phyloP scores from a whole-genome alignment of 2,888 invertebrate species.

The Scaptomyza reducta region DNA sequence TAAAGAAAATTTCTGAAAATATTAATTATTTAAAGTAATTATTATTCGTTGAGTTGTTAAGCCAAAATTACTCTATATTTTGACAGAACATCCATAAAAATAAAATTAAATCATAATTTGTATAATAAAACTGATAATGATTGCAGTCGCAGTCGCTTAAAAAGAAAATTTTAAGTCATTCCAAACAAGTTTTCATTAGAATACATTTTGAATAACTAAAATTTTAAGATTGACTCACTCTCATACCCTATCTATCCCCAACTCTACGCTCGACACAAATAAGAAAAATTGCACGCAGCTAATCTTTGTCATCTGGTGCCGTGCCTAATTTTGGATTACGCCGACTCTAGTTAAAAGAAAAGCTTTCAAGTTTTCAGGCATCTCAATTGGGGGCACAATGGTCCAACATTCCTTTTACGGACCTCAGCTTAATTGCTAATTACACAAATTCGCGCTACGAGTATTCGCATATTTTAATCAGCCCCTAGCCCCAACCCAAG shows the following conservation, averaged over 20 bases:
- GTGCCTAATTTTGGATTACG: constrained; percentile 62
- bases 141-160: too few species aligned
- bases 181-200: too few species aligned
- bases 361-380: constrained; percentile 55
- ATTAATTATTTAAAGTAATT: too few species aligned
- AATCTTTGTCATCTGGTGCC: constrained; percentile 76
- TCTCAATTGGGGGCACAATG: constrained; percentile 32
- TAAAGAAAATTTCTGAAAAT: too few species aligned
- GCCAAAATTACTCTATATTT: too few species aligned
- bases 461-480: constrained; percentile 52
- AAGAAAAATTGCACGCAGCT: constrained; percentile 70
- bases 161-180: too few species aligned
- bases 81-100: too few species aligned
- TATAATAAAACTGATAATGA: too few species aligned
- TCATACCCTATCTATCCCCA: constrained; percentile 45
- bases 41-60: too few species aligned
- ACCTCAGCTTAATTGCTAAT: constrained; percentile 73
- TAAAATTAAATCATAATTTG: too few species aligned
- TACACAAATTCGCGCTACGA: constrained; percentile 75
- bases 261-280: constrained; percentile 26
- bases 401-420: constrained; percentile 37
- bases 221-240: background rate
- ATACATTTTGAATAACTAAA: too few species aligned
- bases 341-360: constrained; percentile 43
- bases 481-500: background rate